Evolutionary conservation across 1,140 invertebrate species (phyloP).

Genomic region (Olivierus martensii): DNA sequence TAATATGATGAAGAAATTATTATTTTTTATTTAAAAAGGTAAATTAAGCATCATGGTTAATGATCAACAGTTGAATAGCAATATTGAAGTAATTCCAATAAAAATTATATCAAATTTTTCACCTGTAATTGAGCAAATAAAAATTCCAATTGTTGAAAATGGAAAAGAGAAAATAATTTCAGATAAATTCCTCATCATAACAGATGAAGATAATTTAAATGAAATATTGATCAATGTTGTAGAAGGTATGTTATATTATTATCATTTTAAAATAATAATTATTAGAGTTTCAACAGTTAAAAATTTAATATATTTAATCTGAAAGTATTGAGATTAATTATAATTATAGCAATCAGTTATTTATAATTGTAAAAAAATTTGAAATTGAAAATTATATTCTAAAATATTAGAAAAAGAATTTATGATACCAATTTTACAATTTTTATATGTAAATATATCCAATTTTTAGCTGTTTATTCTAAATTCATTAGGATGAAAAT

Average conservation of each 20-base stretch:
- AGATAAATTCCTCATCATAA: conserved; percentile 17
- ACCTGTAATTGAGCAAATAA: conserved; percentile 1
- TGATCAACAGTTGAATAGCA: neutral
- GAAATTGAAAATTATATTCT: too few species aligned
- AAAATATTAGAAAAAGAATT: too few species aligned
- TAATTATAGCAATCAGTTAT: too few species aligned
- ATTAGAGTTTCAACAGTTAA: too few species aligned
- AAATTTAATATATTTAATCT: too few species aligned
- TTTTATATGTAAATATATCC: too few species aligned
- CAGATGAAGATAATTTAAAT: conserved; percentile 30
- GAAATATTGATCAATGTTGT: conserved; percentile 27
- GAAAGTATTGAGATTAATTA: too few species aligned
- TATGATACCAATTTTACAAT: too few species aligned
- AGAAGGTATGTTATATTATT: conserved; percentile 20
- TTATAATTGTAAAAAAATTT: too few species aligned
- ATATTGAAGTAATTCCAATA: conserved; percentile 1
- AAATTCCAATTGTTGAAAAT: conserved; percentile 3
- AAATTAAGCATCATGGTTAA: conserved; percentile 1
- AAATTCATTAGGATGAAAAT: too few species aligned
- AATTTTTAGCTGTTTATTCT: too few species aligned
- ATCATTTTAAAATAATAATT: neutral
- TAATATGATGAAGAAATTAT: too few species aligned
- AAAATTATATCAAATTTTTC: conserved; percentile 4
- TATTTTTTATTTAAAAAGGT: neutral
- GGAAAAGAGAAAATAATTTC: conserved; percentile 4